Evolutionary conservation across 2,113 vertebrate genomes (phyloP).

Genomic region (Phalacrocorax aristotelis): DNA sequence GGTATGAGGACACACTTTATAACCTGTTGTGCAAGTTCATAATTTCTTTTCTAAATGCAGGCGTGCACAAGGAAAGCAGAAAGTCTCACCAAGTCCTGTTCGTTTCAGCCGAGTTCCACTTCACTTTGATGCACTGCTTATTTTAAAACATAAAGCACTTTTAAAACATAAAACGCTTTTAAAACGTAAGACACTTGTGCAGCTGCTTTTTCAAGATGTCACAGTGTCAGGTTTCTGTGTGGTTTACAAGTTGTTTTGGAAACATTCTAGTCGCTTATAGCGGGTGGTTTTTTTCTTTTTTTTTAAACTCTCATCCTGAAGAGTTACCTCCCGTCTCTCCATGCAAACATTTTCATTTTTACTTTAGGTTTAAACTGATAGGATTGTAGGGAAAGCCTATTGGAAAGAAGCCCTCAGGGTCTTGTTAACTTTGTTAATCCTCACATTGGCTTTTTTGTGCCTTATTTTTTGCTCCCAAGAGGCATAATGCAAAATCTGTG

Average conservation of each 20-base stretch:
- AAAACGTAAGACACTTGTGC: neutral
- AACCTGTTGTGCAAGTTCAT: neutral
- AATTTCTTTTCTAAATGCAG: neutral
- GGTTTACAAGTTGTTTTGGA: slow-evolving; percentile 39
- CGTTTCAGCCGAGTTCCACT: neutral
- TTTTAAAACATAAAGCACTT: neutral
- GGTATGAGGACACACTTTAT: neutral
- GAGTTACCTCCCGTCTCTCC: neutral
- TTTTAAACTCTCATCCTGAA: neutral
- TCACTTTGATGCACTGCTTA: neutral
- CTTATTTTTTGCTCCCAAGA: neutral
- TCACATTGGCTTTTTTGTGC: neutral
- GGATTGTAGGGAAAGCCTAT: neutral
- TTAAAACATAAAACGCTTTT: neutral
- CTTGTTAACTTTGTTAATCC: slow-evolving; percentile 32
- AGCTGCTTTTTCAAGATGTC: neutral
- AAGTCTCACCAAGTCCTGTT: neutral
- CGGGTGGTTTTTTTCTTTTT: rapidly evolving
- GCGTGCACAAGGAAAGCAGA: neutral
- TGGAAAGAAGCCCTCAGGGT: neutral
- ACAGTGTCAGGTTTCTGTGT: neutral
- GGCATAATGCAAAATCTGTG: neutral
- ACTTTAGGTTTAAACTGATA: neutral
- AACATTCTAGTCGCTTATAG: neutral
- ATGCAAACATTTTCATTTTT: neutral